These are phyloP conservation scores for Lydus trimaculatus DNA, from an alignment of 2,888 invertebrate species.

Conservation along the genomic window DNA sequence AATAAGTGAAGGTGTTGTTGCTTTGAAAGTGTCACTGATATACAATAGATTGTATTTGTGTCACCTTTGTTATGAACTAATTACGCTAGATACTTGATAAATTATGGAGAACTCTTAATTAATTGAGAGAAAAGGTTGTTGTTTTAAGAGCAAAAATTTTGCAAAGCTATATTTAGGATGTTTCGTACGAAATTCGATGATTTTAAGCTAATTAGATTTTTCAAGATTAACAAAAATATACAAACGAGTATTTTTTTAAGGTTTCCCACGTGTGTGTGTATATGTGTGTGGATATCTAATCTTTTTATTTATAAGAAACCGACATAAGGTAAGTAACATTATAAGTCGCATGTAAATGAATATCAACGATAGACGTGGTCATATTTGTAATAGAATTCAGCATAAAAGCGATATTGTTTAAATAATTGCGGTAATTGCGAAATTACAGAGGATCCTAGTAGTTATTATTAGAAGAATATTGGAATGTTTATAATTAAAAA, in stretches of 20 bases:
- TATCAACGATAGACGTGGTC: neutral
- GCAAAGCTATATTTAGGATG: too few relatives aligned
- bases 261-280: slow-evolving; percentile 1
- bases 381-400: neutral
- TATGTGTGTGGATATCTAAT: slow-evolving; percentile 1
- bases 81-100: too few relatives aligned
- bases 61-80: too few relatives aligned
- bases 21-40: neutral
- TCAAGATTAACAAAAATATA: neutral
- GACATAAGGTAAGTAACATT: neutral
- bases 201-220: neutral
- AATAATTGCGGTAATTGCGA: too few relatives aligned
- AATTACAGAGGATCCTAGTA: too few relatives aligned
- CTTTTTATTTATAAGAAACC: neutral
- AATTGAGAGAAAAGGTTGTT: too few relatives aligned
- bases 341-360: neutral
- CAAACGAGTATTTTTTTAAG: neutral
- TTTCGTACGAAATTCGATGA: neutral
- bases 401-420: too few relatives aligned
- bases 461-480: too few relatives aligned
- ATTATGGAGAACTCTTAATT: too few relatives aligned
- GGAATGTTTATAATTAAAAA: too few relatives aligned
- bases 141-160: too few relatives aligned
- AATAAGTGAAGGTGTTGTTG: neutral
- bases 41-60: neutral